These are phyloP conservation scores for Tachystola acroxantha DNA, from an alignment of 2,888 invertebrate genomes.

Conservation along the genomic window DNA sequence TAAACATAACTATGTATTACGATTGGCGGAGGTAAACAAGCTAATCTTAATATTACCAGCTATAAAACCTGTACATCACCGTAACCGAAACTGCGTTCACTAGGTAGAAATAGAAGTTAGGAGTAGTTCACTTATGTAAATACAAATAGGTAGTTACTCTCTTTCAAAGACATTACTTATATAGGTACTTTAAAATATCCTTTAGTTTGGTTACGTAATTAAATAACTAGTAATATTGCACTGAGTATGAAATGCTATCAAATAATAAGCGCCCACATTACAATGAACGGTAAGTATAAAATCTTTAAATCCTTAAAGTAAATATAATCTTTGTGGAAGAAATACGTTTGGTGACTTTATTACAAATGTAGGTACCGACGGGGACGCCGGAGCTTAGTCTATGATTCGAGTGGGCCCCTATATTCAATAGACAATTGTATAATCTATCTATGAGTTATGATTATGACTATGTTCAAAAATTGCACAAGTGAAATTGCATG, in stretches of 20 bases:
- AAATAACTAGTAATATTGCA: constrained; percentile 80
- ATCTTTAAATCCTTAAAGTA: constrained; percentile 68
- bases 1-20: constrained; percentile 68
- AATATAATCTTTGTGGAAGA: constrained; percentile 75
- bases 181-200: constrained; percentile 64
- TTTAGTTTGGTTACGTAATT: constrained; percentile 80
- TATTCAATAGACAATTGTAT: constrained; percentile 74
- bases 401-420: constrained; percentile 69
- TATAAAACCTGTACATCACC: constrained; percentile 75
- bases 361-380: constrained; percentile 30
- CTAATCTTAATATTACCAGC: constrained; percentile 77
- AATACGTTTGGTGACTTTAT: constrained; percentile 61
- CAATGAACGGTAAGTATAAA: constrained; percentile 60
- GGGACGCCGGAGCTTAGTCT: constrained; percentile 59
- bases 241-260: constrained; percentile 79
- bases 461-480: constrained; percentile 77
- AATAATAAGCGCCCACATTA: constrained; percentile 77
- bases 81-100: constrained; percentile 71
- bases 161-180: constrained; percentile 70
- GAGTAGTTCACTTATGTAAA: constrained; percentile 69
- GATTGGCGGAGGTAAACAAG: constrained; percentile 78
- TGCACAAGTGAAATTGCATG: constrained; percentile 76
- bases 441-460: constrained; percentile 76
- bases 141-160: constrained; percentile 76
- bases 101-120: constrained; percentile 63